phyloP scores from a whole-genome alignment of 1,140 invertebrate species.

The Diprion similis region DNA sequence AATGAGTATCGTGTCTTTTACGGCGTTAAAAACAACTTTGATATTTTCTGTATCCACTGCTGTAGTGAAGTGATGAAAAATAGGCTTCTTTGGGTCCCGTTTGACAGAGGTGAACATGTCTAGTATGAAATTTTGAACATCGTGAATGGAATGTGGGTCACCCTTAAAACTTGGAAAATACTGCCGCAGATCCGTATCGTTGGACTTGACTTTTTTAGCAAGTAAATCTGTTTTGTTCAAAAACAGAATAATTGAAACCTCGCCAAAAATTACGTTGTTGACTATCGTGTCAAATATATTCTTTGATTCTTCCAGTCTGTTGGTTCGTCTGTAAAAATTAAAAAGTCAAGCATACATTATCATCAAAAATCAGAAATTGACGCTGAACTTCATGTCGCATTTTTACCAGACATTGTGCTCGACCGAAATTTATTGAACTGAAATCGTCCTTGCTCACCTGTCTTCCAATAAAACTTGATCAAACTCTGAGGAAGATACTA shows the following conservation, averaged over 20 bases:
- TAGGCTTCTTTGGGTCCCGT: conserved; percentile 69
- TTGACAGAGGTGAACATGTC: conserved; percentile 81
- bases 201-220: conserved; percentile 79
- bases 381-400: too few relatives aligned
- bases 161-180: conserved; percentile 83
- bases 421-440: not conserved
- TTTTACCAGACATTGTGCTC: not conserved
- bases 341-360: conserved; percentile 24
- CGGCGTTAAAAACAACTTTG: conserved; percentile 91
- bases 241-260: conserved; percentile 92
- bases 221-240: conserved; percentile 93
- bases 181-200: conserved; percentile 75
- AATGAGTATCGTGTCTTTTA: conserved; percentile 91
- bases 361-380: not conserved
- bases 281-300: conserved; percentile 95
- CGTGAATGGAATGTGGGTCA: conserved; percentile 76
- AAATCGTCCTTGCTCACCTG: conserved; percentile 60
- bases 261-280: conserved; percentile 86
- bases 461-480: conserved; percentile 93
- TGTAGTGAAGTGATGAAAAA: conserved; percentile 96
- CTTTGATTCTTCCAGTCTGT: conserved; percentile 86
- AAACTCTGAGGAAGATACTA: conserved; percentile 92
- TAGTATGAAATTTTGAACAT: conserved; percentile 85
- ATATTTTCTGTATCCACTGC: conserved; percentile 96
- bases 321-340: conserved; percentile 74